Conservation (phyloP, 2,888 invertebrate genomes). For the Drosophila buzzatii region DNA sequence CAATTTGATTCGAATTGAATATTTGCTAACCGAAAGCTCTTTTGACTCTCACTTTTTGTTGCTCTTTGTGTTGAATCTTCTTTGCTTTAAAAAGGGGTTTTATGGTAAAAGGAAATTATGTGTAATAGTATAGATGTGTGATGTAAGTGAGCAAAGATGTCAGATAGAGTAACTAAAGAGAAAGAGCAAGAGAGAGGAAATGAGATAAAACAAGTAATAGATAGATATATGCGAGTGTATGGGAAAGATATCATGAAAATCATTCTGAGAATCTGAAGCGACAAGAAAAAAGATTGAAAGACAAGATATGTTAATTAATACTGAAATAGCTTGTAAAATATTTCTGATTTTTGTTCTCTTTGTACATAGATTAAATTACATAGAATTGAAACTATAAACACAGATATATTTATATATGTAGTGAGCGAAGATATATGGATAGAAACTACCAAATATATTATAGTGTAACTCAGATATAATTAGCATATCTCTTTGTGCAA, state of each 20-base stretch:
- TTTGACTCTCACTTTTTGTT: not conserved
- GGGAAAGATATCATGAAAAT: not conserved
- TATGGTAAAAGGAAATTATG: not conserved
- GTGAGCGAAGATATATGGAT: not conserved
- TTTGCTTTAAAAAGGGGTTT: not conserved
- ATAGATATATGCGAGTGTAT: not conserved
- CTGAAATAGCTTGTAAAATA: no score
- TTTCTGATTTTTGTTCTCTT: no score
- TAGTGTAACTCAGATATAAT: not conserved
- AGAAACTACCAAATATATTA: not conserved
- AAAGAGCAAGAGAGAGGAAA: not conserved
- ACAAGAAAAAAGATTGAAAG: not conserved
- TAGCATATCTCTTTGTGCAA: not conserved
- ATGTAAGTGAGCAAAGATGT: not conserved
- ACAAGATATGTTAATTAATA: not conserved
- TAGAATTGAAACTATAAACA: not conserved
- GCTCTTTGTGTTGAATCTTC: not conserved
- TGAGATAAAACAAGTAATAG: not conserved
- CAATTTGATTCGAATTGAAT: conserved; percentile 1
- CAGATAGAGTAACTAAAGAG: no score
- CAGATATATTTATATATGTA: not conserved
- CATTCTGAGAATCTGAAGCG: not conserved
- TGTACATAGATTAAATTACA: no score
- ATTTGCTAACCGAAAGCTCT: not conserved
- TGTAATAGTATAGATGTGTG: not conserved